phyloP scores from a whole-genome alignment of 23 tunicate species.

The Botrylloides violaceus region DNA sequence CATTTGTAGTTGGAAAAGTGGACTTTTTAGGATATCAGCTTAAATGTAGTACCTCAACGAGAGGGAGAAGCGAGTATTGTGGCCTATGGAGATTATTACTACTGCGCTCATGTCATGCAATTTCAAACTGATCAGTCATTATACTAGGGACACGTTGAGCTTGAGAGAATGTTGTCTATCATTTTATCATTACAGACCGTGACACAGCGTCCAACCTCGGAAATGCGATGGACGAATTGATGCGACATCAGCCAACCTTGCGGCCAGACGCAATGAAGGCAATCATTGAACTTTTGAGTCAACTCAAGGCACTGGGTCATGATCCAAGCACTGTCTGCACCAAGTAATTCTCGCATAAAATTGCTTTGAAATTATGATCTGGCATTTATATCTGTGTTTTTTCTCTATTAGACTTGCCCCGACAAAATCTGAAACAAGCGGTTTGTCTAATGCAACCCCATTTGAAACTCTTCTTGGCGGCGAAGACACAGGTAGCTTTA shows the following conservation, averaged over 20 bases:
- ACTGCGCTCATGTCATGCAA: no score
- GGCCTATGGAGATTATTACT: no score
- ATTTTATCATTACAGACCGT: constrained; percentile 20
- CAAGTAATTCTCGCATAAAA: no score
- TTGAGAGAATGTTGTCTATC: no score
- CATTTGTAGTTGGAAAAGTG: no score
- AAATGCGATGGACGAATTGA: constrained; percentile 93
- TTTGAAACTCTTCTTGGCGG: constrained; percentile 12
- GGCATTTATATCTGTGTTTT: no score
- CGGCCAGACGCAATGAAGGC: constrained; percentile 87
- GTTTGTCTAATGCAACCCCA: background rate
- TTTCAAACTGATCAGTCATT: no score
- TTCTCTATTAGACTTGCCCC: constrained; percentile 14
- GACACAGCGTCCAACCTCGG: constrained; percentile 94
- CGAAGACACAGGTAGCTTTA: constrained; percentile 16
- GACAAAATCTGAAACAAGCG: constrained; percentile 17
- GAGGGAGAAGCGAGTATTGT: no score
- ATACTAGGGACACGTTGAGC: no score
- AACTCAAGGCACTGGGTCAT: constrained; percentile 62
- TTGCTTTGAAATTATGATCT: background rate
- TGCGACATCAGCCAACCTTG: constrained; percentile 89
- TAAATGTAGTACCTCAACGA: no score
- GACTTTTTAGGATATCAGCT: no score
- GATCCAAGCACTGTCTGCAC: constrained; percentile 89
- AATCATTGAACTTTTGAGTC: constrained; percentile 47